A percentile compares a stretch with the other conserved stretches of the same genome.
Conservation (phyloP, 1,140 invertebrate species). For the Drosophila aff. region DNA sequence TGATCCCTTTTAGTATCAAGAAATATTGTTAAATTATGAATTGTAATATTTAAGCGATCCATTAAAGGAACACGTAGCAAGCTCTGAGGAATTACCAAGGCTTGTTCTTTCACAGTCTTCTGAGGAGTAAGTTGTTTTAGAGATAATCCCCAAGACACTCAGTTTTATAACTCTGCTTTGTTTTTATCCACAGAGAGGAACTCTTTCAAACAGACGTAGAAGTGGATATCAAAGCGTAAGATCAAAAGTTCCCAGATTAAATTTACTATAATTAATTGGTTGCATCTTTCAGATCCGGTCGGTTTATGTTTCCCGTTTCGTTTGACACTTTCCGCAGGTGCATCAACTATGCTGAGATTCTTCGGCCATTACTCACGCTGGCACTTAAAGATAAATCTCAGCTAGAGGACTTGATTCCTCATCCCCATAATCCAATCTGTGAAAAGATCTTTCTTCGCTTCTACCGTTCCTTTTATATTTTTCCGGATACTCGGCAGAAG, state of each 20-base stretch:
- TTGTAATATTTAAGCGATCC: neutral
- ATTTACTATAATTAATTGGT: neutral
- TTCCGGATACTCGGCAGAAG: neutral
- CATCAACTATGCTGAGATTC: constrained; percentile 36
- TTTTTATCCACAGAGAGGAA: neutral
- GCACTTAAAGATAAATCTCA: neutral
- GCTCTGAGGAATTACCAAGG: neutral
- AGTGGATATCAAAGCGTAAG: constrained; percentile 21
- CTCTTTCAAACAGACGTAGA: constrained; percentile 8
- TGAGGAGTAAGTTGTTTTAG: neutral
- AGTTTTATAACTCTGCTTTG: too few species aligned
- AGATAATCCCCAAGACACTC: neutral
- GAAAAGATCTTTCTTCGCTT: constrained; percentile 25
- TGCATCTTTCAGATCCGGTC: constrained; percentile 9
- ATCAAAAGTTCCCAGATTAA: neutral
- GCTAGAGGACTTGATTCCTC: neutral
- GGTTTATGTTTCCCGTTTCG: constrained; percentile 36
- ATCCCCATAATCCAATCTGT: constrained; percentile 4
- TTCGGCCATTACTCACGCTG: constrained; percentile 17
- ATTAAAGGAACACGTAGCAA: neutral
- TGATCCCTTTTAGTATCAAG: neutral
- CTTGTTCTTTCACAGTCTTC: neutral
- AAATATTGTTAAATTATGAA: neutral
- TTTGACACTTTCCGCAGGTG: constrained; percentile 28
- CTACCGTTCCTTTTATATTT: constrained; percentile 47